These are phyloP conservation scores for Dastarcus helophoroides DNA, from an alignment of 2,888 invertebrate genomes.

Conservation along the genomic window DNA sequence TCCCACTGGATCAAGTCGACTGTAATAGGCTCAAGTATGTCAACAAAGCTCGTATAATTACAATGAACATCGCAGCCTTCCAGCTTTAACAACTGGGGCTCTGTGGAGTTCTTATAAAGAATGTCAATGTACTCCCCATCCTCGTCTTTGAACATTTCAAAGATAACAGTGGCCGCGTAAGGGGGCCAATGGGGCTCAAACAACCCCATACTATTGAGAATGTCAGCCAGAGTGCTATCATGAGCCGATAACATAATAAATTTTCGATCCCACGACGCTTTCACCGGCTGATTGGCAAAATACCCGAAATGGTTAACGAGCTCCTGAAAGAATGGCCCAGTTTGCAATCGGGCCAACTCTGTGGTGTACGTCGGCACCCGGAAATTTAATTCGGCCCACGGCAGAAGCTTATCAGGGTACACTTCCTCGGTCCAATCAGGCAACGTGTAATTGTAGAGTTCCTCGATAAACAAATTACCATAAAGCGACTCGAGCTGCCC, in stretches of 20 bases:
- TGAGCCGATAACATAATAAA: slow-evolving; percentile 69
- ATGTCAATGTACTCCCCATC: no score
- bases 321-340: slow-evolving; percentile 57
- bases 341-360: slow-evolving; percentile 45
- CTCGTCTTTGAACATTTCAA: no score
- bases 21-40: neutral
- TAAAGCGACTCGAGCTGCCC: slow-evolving; percentile 5
- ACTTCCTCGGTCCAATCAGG: slow-evolving; percentile 30
- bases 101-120: neutral
- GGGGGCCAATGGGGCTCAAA: slow-evolving; percentile 58
- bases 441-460: slow-evolving; percentile 44
- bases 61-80: neutral
- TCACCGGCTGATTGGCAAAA: slow-evolving; percentile 26
- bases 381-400: no score
- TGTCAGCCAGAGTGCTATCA: slow-evolving; percentile 65
- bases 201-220: slow-evolving; percentile 60
- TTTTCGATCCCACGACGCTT: slow-evolving; percentile 34
- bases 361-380: slow-evolving; percentile 43
- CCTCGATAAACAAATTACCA: slow-evolving; percentile 52
- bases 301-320: slow-evolving; percentile 51
- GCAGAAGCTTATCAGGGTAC: slow-evolving; percentile 56
- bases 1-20: slow-evolving; percentile 1
- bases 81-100: neutral
- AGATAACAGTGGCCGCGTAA: slow-evolving; percentile 55
- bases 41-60: neutral